phyloP scores from a whole-genome alignment of 2,113 vertebrate species.

The Heloderma charlesbogerti region DNA sequence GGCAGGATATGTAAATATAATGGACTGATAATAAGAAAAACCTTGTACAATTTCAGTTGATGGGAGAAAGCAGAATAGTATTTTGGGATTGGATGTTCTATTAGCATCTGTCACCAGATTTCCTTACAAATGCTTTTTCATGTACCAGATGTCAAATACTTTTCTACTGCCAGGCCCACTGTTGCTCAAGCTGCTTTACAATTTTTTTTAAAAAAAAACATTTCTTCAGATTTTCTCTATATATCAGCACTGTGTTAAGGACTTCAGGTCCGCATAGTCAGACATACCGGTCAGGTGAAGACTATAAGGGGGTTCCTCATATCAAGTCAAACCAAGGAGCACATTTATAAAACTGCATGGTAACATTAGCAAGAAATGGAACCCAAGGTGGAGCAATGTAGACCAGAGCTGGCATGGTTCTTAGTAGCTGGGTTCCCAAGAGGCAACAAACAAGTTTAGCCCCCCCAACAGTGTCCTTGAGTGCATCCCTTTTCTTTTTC shows the following conservation, averaged over 20 bases:
- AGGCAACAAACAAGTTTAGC: not conserved
- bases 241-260: no score
- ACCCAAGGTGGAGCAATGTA: not conserved
- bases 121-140: not conserved
- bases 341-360: not conserved
- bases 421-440: not conserved
- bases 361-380: not conserved
- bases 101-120: not conserved
- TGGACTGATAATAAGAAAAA: not conserved
- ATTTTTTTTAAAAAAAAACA: not conserved
- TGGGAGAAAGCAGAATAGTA: not conserved
- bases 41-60: not conserved
- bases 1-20: not conserved
- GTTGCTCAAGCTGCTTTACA: not conserved
- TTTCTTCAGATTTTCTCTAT: no score
- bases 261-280: not conserved
- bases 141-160: not conserved
- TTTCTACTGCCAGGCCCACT: not conserved
- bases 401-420: not conserved
- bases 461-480: not conserved
- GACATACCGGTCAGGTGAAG: not conserved
- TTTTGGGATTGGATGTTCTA: not conserved
- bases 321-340: not conserved
- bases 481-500: not conserved
- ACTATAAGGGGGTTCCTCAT: not conserved